Evolutionary conservation across 1,140 invertebrate species (phyloP), one percentile per base, ranked within the genome.

Genomic region (Drosophila bocqueti): DNA sequence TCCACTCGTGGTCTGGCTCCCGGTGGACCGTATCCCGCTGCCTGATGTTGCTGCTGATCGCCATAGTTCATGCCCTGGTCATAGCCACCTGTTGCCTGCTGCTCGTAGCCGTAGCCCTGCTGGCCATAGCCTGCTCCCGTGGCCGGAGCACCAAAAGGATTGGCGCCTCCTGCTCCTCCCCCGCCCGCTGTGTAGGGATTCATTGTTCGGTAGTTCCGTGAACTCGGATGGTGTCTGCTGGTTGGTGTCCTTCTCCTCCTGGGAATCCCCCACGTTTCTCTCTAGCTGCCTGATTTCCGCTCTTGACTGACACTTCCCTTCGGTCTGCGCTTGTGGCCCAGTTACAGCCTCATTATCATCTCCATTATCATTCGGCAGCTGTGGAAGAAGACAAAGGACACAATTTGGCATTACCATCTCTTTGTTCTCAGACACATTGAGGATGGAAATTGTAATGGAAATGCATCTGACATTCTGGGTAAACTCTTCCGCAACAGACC

Each of bases 1-100:
- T 97, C 96, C 1, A 97, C 96, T 80, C 95, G 93, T 15, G 96
- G 96, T 43, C 96, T 92, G 7, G 92, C 93, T 8, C 75, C 79
- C 0, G 81, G 42, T 11, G 81, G 85, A 0, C 86, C 86, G 15
- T 91, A 91, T 74, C 85, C 82, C 4, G 73, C 63, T 49, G 74
- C 49, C 38, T 65, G 26, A 15, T 59, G 59, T 45, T 78, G 84
- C 45, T 60, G 89, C 60, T 82, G 80, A 47, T 47, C 57, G 0
- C 61, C 62, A 43, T 63, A 75, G 40, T 59, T 73, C 59, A 66
- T 67, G 9, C 75, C 81, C 47, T 83, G 91, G 57, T 84, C 90
- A 42, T 92, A 92, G 52, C 83, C 89, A 55, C 55, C 61, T 24
- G 61, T 75, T 34, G 86, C 31, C 67, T 85, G 79, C 68, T 89